These are phyloP conservation scores for Tragelaphus eurycerus DNA, from an alignment of 2,797 vertebrate species.

Conservation along the genomic window DNA sequence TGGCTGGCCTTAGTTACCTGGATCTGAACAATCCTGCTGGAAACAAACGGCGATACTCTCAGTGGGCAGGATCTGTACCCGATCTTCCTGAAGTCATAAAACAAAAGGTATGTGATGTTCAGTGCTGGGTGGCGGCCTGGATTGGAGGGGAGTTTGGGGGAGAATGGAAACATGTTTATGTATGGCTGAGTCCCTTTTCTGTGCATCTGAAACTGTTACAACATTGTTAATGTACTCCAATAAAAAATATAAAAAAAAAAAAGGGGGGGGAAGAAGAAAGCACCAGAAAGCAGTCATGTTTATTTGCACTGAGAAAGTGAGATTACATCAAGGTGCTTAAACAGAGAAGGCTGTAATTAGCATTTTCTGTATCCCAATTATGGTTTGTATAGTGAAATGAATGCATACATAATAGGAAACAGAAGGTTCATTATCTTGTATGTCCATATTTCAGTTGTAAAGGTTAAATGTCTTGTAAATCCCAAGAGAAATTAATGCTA, in stretches of 20 bases:
- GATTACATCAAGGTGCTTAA: slow-evolving; percentile 52
- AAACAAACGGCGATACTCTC: slow-evolving; percentile 86
- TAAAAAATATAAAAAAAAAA: neutral
- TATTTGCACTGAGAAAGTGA: slow-evolving; percentile 26
- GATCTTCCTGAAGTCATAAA: slow-evolving; percentile 88
- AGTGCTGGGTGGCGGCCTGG: neutral
- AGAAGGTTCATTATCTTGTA: neutral
- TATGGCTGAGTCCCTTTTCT: neutral
- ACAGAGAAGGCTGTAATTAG: slow-evolving; percentile 46
- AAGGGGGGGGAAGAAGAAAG: neutral
- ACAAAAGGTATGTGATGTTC: slow-evolving; percentile 86
- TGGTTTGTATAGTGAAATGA: slow-evolving; percentile 44
- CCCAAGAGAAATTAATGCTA: slow-evolving; percentile 42
- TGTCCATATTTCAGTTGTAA: slow-evolving; percentile 18
- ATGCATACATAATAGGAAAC: slow-evolving; percentile 19
- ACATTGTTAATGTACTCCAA: neutral
- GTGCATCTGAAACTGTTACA: neutral
- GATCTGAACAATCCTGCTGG: slow-evolving; percentile 88
- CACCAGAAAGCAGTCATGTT: neutral
- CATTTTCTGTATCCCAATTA: slow-evolving; percentile 46
- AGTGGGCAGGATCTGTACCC: slow-evolving; percentile 93
- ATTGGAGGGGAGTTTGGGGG: neutral
- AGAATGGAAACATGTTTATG: neutral
- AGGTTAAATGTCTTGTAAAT: slow-evolving; percentile 34
- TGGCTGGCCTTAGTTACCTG: slow-evolving; percentile 82